These are phyloP conservation scores for Chrysina gloriosa DNA, from an alignment of 2,888 invertebrate species.

Conservation along the genomic window DNA sequence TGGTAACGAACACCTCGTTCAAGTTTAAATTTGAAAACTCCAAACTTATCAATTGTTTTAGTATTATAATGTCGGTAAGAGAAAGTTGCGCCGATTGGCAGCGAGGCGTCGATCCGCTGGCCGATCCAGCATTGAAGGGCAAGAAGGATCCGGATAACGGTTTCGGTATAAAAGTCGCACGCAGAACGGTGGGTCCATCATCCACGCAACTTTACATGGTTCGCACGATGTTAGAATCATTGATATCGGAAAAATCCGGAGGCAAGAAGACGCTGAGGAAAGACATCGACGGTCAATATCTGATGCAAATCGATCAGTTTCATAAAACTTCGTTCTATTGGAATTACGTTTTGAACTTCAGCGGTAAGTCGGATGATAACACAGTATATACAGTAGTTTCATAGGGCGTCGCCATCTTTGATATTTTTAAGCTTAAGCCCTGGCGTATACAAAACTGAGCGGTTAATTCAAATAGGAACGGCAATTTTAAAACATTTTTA, in stretches of 20 bases:
- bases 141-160: slow-evolving; percentile 95
- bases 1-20: slow-evolving; percentile 66
- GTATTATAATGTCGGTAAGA: slow-evolving; percentile 95
- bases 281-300: slow-evolving; percentile 94
- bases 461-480: no score
- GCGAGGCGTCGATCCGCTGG: slow-evolving; percentile 88
- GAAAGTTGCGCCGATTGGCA: slow-evolving; percentile 99
- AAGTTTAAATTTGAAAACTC: not conserved
- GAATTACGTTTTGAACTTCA: slow-evolving; percentile 93
- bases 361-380: slow-evolving; percentile 70
- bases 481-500: no score
- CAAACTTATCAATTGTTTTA: slow-evolving; percentile 63
- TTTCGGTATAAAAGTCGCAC: slow-evolving; percentile 90
- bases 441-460: no score
- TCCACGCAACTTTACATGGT: slow-evolving; percentile 98
- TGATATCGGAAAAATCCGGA: slow-evolving; percentile 97
- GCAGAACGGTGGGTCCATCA: slow-evolving; percentile 92
- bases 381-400: not conserved
- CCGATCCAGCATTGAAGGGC: slow-evolving; percentile 91
- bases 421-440: no score
- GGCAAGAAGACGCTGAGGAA: slow-evolving; percentile 94
- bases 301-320: slow-evolving; percentile 94
- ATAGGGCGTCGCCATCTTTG: no score
- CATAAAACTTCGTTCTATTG: slow-evolving; percentile 97
- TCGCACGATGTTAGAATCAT: slow-evolving; percentile 96